Evolutionary conservation across 2,888 invertebrate genomes (phyloP), one percentile per base, ranked within the genome.

Genomic region (Diarsia brunnea): DNA sequence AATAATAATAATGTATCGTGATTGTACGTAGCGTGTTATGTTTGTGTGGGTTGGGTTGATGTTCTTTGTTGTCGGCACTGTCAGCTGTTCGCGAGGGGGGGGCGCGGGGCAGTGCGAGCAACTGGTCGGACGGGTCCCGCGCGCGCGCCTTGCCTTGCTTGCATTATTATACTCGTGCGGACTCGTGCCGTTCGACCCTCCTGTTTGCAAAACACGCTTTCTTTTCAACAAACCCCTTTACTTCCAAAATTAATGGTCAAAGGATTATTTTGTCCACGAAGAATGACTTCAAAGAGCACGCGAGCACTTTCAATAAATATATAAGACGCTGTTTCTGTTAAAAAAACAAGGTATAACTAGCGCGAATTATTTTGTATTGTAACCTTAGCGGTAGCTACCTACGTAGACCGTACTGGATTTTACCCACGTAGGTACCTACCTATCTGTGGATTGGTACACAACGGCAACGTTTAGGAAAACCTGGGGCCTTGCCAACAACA

Each of bases 61-160:
- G 89, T 93, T 93, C 96, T 96, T 96, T 96, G 96, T 96, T 95
- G 93, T 94, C 89, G 88, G 90, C 82, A 88, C 90, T 91, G 93
- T 95, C 96, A 96, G 96, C 96, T 95, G 96, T 95, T 95, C 90
- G 89, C 73, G 78, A 83, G 89, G 74, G 89, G 74, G 89, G 88
- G 86, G 84, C 45, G 83, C 67, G 85, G 88, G 89, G 88, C 77
- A 90, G 84, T 79, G 85, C 81, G 81, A 81, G 89, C 89, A 91
- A 94, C 94, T 92, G 90, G 95, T 94, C 86, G 73, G 86, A 89
- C 90, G 69, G 78, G 87, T 91, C 89, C 78, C 81, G 80, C 86
- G 89, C 90, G 89, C 89, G 88, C 91, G 89, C 86, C 86, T 85
- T 81, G 87, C 86, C 86, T 90, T 89, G 72, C 77, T n/a, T n/a